Conservation (phyloP, 2,888 invertebrate species). For the Nesidiocoris tenuis region DNA sequence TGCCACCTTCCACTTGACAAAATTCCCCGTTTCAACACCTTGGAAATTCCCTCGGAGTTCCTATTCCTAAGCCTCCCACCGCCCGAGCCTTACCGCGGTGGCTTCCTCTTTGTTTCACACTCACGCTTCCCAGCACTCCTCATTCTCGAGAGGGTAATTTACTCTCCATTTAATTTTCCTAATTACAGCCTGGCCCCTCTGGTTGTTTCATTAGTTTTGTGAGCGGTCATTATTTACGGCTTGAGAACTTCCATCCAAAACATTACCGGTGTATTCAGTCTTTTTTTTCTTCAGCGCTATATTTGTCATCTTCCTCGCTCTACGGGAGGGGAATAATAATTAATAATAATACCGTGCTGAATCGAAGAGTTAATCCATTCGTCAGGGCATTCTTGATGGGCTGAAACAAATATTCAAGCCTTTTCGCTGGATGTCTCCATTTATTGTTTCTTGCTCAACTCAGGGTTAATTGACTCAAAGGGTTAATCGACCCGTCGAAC, state of each 20-base stretch:
- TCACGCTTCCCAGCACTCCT: background rate
- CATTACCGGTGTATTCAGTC: background rate
- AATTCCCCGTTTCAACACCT: background rate
- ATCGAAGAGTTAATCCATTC: no score
- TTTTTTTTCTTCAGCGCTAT: background rate
- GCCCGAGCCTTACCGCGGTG: background rate
- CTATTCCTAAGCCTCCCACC: background rate
- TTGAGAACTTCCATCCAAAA: background rate
- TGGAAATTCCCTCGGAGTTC: background rate
- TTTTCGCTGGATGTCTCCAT: no score
- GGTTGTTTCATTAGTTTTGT: background rate
- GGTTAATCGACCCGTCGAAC: no score
- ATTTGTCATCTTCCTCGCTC: background rate
- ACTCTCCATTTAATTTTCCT: background rate
- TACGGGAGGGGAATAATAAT: no score
- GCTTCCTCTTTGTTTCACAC: background rate
- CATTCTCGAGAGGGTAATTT: background rate
- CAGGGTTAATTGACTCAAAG: no score
- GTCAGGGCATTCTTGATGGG: no score
- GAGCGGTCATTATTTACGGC: background rate
- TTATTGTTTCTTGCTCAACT: no score
- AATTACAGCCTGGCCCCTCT: background rate
- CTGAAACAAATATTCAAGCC: no score
- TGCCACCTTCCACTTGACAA: background rate
- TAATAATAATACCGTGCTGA: no score